Evolutionary conservation across 1,140 invertebrate genomes (phyloP).

Genomic region (Panonychus citri): DNA sequence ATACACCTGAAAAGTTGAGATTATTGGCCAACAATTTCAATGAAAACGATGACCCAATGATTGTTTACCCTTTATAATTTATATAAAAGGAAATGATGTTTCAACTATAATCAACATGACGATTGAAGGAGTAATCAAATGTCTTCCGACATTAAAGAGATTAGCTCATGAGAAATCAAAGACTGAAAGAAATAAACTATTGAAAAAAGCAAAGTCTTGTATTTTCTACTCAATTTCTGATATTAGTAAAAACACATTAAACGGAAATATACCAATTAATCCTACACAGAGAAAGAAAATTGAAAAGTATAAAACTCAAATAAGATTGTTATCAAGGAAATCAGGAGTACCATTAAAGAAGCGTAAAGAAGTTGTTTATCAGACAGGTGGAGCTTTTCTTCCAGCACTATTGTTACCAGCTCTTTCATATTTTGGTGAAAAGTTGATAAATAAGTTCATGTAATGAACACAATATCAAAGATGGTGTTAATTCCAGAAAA

Average conservation of each 20-base stretch:
- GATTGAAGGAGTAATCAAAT: neutral
- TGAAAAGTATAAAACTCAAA: neutral
- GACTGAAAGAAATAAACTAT: neutral
- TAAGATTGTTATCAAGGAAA: neutral
- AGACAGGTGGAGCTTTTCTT: neutral
- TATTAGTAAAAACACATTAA: neutral
- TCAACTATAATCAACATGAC: neutral
- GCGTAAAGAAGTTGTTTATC: neutral
- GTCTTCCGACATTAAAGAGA: neutral
- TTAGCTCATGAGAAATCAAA: neutral
- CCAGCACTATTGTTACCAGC: neutral
- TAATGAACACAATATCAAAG: neutral
- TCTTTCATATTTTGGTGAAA: neutral
- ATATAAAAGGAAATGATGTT: neutral
- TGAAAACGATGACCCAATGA: neutral
- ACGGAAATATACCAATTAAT: neutral
- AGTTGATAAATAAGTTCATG: too few species aligned
- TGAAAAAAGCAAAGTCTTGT: neutral
- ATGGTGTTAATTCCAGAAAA: neutral
- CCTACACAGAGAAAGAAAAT: neutral
- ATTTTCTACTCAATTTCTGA: neutral
- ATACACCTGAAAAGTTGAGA: neutral
- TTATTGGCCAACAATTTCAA: neutral
- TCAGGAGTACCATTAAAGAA: neutral
- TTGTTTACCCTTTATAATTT: neutral